Conservation (phyloP, 2,113 vertebrate genomes). For the Oxyruncus cristatus region DNA sequence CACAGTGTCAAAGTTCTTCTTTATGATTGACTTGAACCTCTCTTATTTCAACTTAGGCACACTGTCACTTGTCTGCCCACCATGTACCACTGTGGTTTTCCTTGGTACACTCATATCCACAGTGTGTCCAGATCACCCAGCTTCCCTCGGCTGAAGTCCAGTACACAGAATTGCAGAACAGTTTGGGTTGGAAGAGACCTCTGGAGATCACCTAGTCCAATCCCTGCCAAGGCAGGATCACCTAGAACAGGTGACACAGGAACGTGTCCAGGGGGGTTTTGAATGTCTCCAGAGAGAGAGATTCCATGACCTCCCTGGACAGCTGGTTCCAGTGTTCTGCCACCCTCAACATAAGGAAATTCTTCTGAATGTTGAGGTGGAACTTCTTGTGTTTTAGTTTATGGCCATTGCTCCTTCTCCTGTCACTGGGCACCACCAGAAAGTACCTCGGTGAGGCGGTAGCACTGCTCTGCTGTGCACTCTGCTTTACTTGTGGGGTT, state of each 20-base stretch:
- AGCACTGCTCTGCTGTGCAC: slow-evolving; percentile 96
- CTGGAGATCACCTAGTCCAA: not conserved
- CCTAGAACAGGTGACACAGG: not conserved
- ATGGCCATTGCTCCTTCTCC: not conserved
- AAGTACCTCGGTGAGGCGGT: slow-evolving; percentile 84
- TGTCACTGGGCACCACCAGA: not conserved
- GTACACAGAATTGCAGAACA: not conserved
- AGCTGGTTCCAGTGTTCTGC: not conserved
- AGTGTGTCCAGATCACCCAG: rapidly evolving
- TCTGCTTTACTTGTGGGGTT: slow-evolving; percentile 97
- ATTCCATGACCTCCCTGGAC: not conserved
- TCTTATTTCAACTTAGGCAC: not conserved
- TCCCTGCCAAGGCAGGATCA: not conserved
- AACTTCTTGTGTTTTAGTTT: not conserved
- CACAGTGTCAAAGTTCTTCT: rapidly evolving
- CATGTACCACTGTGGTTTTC: not conserved
- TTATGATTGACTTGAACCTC: not conserved
- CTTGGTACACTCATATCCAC: not conserved
- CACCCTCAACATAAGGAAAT: not conserved
- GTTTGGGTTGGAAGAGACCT: not conserved
- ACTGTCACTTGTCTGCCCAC: not conserved
- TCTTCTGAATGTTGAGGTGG: not conserved
- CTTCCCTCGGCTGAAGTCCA: not conserved
- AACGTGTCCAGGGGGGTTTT: not conserved
- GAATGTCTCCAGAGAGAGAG: not conserved